Evolutionary conservation across 2,797 vertebrate species (phyloP).

Genomic region (Craterocephalus amniculus): DNA sequence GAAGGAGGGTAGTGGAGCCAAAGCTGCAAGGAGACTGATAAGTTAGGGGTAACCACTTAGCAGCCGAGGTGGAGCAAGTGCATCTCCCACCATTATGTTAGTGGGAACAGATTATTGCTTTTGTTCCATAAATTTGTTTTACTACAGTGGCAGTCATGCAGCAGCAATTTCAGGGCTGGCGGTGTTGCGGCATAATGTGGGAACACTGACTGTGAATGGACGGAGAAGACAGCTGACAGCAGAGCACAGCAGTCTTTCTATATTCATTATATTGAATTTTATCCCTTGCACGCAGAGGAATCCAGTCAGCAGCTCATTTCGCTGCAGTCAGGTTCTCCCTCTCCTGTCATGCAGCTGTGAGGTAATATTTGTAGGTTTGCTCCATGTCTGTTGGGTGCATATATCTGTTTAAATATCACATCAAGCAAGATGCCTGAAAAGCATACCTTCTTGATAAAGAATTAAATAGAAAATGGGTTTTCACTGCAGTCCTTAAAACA

Average conservation of each 20-base stretch:
- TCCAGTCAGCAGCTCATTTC: conserved; percentile 2
- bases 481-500: too few relatives aligned
- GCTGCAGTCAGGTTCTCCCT: background rate
- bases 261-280: background rate
- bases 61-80: too few relatives aligned
- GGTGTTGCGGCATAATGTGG: background rate
- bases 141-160: too few relatives aligned
- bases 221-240: background rate
- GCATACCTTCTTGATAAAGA: background rate
- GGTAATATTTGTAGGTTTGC: background rate
- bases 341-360: background rate
- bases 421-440: background rate
- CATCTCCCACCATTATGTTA: too few relatives aligned
- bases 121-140: too few relatives aligned
- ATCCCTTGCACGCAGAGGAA: background rate
- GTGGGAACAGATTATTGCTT: too few relatives aligned
- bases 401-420: background rate
- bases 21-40: too few relatives aligned
- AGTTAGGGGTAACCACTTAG: too few relatives aligned
- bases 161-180: background rate
- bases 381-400: background rate
- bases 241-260: background rate
- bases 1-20: too few relatives aligned
- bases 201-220: background rate
- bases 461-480: too few relatives aligned